A percentile compares a stretch with the other conserved stretches of the same genome.
phyloP scores from a whole-genome alignment of 2,113 vertebrate species.

The Odontesthes bonariensis region DNA sequence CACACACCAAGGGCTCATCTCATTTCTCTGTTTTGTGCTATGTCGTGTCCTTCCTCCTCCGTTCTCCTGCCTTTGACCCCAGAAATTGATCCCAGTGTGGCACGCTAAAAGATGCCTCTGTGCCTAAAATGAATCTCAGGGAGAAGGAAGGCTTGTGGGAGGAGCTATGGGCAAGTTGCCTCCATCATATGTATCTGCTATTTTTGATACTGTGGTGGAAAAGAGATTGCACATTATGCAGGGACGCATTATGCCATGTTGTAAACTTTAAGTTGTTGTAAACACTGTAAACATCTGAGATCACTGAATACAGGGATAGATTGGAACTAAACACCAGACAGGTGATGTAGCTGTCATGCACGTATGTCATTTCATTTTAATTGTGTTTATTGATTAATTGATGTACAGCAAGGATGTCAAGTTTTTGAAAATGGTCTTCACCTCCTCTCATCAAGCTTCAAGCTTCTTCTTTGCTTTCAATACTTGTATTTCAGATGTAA shows the following conservation, averaged over 20 bases:
- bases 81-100: not conserved
- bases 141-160: not conserved
- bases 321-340: not conserved
- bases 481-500: not conserved
- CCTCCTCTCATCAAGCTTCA: not conserved
- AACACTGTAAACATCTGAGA: not conserved
- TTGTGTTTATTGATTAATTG: too few species aligned
- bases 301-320: not conserved
- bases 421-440: not conserved
- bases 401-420: too few species aligned
- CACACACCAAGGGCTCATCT: not conserved
- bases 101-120: not conserved
- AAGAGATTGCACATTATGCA: not conserved
- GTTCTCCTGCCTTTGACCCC: not conserved
- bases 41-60: not conserved
- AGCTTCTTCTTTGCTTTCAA: not conserved
- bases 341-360: not conserved
- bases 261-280: not conserved
- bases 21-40: not conserved
- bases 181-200: not conserved
- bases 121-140: not conserved
- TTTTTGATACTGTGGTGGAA: not conserved
- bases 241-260: not conserved
- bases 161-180: not conserved
- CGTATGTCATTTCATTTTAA: too few species aligned